phyloP scores from a whole-genome alignment of 2,797 vertebrate species.

The Chrysocyon brachyurus region DNA sequence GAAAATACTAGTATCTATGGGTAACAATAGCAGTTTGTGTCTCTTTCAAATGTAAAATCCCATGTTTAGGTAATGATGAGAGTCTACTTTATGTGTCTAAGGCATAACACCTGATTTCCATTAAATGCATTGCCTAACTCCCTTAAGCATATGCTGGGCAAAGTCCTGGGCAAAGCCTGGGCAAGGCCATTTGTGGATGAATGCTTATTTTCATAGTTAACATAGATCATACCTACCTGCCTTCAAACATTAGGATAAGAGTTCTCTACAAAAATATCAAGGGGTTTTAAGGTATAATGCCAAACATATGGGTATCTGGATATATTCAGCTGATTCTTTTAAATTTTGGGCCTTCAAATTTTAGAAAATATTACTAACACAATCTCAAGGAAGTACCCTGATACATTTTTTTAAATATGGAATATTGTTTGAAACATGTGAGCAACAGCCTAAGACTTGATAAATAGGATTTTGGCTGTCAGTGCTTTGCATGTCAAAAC shows the following conservation, averaged over 20 bases:
- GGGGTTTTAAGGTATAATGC: not conserved
- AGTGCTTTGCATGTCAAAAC: not conserved
- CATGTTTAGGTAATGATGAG: not conserved
- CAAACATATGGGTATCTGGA: constrained; percentile 47
- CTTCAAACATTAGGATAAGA: constrained; percentile 51
- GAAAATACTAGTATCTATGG: not conserved
- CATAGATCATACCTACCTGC: constrained; percentile 52
- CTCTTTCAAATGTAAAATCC: constrained; percentile 13
- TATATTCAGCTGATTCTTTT: constrained; percentile 40
- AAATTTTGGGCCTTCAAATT: constrained; percentile 47
- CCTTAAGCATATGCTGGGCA: not conserved
- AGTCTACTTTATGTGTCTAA: not conserved
- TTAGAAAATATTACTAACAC: constrained; percentile 55
- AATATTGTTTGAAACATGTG: constrained; percentile 46
- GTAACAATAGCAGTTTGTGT: not conserved
- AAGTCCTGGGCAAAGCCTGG: constrained; percentile 41
- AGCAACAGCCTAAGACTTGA: not conserved
- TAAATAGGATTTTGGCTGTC: constrained; percentile 51
- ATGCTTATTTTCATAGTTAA: constrained; percentile 49
- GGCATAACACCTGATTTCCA: constrained; percentile 36
- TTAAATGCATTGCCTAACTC: not conserved
- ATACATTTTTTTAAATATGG: not conserved
- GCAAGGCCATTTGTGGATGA: not conserved
- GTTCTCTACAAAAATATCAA: not conserved
- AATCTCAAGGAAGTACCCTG: not conserved